Conservation (phyloP, 2,113 vertebrate species). For the Aphyosemion australe region DNA sequence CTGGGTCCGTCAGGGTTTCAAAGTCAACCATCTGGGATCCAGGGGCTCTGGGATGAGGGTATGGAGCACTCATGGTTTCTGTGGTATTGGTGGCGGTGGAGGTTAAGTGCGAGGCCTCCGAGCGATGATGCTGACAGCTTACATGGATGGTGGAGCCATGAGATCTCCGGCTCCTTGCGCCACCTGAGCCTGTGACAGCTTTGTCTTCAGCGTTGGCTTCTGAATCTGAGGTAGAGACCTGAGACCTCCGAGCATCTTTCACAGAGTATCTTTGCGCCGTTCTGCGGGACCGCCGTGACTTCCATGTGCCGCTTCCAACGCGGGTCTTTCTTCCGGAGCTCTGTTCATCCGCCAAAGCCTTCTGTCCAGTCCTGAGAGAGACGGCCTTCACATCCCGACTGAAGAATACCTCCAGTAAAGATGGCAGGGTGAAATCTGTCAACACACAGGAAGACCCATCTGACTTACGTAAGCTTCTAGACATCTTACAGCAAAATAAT, state of each 20-base stretch:
- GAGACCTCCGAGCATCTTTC: constrained; percentile 87
- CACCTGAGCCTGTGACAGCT: constrained; percentile 33
- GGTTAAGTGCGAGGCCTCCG: constrained; percentile 54
- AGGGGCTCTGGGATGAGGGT: constrained; percentile 64
- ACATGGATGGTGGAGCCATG: constrained; percentile 79
- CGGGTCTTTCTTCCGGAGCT: constrained; percentile 70
- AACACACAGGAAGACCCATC: constrained; percentile 29
- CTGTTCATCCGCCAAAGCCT: constrained; percentile 77
- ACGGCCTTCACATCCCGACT: constrained; percentile 82
- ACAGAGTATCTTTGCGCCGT: constrained; percentile 86
- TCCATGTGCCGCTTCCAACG: constrained; percentile 78
- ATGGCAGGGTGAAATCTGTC: constrained; percentile 88
- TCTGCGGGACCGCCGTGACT: constrained; percentile 79
- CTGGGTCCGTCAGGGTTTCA: constrained; percentile 81
- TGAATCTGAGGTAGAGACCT: constrained; percentile 93
- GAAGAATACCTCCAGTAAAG: constrained; percentile 79
- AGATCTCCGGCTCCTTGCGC: constrained; percentile 75
- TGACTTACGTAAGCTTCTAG: not conserved
- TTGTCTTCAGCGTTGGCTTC: constrained; percentile 90
- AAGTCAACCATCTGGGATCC: constrained; percentile 61
- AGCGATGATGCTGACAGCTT: constrained; percentile 66
- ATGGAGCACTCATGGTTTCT: constrained; percentile 72
- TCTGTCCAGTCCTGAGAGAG: constrained; percentile 82
- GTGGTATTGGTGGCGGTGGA: constrained; percentile 31
- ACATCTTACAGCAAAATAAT: not conserved